These are phyloP conservation scores for Phaenicophaeus curvirostris DNA, from an alignment of 2,797 vertebrate species.

Conservation along the genomic window DNA sequence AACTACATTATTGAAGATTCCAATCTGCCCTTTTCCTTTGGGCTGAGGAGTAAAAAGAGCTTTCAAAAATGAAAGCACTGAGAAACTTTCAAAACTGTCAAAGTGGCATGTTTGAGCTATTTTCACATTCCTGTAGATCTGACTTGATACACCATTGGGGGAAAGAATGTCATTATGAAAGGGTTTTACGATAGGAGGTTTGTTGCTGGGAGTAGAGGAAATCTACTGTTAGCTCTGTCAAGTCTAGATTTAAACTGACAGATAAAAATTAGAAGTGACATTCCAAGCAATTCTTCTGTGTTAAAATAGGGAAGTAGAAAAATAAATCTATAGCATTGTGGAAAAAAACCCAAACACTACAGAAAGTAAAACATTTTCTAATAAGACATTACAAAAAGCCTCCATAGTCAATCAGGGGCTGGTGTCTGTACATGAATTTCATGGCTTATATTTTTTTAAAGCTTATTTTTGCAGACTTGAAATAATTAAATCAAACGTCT, in stretches of 20 bases:
- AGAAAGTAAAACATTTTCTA: background rate
- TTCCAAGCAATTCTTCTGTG: background rate
- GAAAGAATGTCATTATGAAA: background rate
- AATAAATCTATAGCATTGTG: background rate
- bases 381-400: background rate
- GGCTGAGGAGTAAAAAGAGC: background rate
- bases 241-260: background rate
- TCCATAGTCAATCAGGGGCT: background rate
- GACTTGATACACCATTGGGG: background rate
- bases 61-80: background rate
- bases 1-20: fast-evolving
- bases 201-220: background rate
- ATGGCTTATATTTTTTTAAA: background rate
- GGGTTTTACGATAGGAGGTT: background rate
- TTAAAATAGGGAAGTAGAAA: background rate
- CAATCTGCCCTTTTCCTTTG: background rate
- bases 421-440: fast-evolving
- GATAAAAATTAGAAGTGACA: constrained; percentile 1
- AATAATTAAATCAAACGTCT: background rate
- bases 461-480: background rate
- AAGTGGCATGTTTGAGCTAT: background rate
- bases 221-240: background rate
- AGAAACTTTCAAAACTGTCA: background rate
- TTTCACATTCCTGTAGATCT: background rate
- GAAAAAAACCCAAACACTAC: background rate